These are phyloP conservation scores for Leptogaster cylindrica DNA, from an alignment of 2,888 invertebrate genomes.

Conservation along the genomic window DNA sequence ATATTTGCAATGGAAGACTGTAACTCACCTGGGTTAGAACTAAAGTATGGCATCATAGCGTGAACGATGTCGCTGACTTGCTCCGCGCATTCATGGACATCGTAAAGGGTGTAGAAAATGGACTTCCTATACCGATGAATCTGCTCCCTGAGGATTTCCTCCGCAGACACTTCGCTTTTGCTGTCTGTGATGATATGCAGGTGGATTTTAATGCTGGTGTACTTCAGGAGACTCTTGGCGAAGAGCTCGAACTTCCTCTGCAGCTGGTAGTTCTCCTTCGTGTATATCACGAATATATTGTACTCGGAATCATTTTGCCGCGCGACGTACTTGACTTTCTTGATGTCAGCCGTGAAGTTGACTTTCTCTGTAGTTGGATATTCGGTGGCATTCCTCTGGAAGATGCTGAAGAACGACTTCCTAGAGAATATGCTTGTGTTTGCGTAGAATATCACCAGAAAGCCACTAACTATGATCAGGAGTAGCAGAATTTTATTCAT, in stretches of 20 bases:
- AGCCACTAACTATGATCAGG: slow-evolving; percentile 55
- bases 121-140: slow-evolving; percentile 62
- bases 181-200: slow-evolving; percentile 71
- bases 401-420: slow-evolving; percentile 44
- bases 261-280: slow-evolving; percentile 58
- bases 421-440: slow-evolving; percentile 54
- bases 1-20: not conserved
- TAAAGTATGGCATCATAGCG: slow-evolving; percentile 74
- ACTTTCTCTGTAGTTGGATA: slow-evolving; percentile 4
- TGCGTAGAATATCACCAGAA: slow-evolving; percentile 57
- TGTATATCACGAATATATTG: slow-evolving; percentile 60
- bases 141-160: slow-evolving; percentile 62
- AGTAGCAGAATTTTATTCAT: slow-evolving; percentile 57
- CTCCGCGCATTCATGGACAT: slow-evolving; percentile 68
- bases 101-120: slow-evolving; percentile 65
- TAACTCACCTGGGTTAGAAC: slow-evolving; percentile 67
- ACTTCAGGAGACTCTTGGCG: slow-evolving; percentile 57
- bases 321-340: slow-evolving; percentile 46
- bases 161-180: slow-evolving; percentile 65
- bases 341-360: slow-evolving; percentile 43
- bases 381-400: slow-evolving; percentile 39
- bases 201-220: slow-evolving; percentile 63
- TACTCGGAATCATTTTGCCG: slow-evolving; percentile 52
- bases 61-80: slow-evolving; percentile 69
- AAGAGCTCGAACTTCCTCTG: slow-evolving; percentile 60